Evolutionary conservation across 2,888 invertebrate genomes (phyloP).

Genomic region (Limnephilus rhombicus): DNA sequence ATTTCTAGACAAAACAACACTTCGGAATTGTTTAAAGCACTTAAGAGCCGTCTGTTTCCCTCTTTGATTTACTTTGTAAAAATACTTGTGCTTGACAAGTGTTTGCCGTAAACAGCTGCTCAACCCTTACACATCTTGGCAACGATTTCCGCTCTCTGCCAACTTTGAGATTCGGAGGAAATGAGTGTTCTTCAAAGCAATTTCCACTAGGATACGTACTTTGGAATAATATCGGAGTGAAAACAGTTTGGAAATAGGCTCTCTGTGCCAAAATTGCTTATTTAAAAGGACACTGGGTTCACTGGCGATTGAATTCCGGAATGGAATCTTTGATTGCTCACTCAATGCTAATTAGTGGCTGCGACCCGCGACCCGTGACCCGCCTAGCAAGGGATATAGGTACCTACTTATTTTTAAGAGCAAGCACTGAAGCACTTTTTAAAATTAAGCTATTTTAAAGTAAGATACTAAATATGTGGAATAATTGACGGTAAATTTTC

Average conservation of each 20-base stretch:
- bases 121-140: slow-evolving; percentile 49
- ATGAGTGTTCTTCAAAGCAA: slow-evolving; percentile 67
- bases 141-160: slow-evolving; percentile 64
- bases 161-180: slow-evolving; percentile 64
- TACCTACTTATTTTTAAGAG: no score
- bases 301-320: neutral
- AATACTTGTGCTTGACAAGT: slow-evolving; percentile 65
- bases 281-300: slow-evolving; percentile 38
- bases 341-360: neutral
- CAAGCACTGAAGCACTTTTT: neutral
- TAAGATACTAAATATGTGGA: neutral
- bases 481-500: no score
- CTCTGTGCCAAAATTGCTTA: slow-evolving; percentile 62
- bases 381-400: neutral
- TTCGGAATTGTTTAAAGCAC: neutral
- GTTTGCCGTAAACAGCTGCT: slow-evolving; percentile 57
- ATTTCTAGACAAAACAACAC: slow-evolving; percentile 21
- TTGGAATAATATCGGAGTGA: slow-evolving; percentile 65
- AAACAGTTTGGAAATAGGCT: slow-evolving; percentile 63
- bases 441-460: neutral
- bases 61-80: slow-evolving; percentile 58
- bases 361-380: neutral
- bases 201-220: slow-evolving; percentile 66
- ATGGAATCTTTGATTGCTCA: neutral
- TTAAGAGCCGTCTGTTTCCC: slow-evolving; percentile 13